phyloP scores from a whole-genome alignment of 2,113 vertebrate genomes.

The Reinhardtius hippoglossoides region DNA sequence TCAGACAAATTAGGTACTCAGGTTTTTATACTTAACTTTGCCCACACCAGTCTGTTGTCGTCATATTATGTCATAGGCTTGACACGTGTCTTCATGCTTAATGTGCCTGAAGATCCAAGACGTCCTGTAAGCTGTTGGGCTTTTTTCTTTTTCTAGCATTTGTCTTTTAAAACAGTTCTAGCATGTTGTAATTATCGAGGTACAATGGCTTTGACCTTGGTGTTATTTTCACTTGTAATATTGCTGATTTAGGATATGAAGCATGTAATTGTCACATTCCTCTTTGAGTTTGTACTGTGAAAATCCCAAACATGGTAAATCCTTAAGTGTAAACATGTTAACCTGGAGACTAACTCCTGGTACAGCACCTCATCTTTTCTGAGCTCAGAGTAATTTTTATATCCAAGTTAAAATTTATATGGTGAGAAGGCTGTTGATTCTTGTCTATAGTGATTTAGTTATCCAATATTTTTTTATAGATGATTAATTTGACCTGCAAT shows the following conservation, averaged over 20 bases:
- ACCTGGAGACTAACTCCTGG: constrained; percentile 18
- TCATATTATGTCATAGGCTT: constrained; percentile 1
- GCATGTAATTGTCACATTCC: neutral
- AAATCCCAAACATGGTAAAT: neutral
- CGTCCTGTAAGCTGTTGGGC: neutral
- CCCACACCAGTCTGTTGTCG: neutral
- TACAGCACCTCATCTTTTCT: neutral
- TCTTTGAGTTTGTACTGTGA: neutral
- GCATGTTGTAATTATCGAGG: neutral
- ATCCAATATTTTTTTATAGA: neutral
- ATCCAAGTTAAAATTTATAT: neutral
- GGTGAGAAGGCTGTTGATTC: neutral
- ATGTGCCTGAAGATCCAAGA: neutral
- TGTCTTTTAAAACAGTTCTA: neutral
- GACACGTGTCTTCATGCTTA: neutral
- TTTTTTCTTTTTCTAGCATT: constrained; percentile 3
- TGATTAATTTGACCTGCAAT: neutral
- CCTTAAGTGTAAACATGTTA: constrained; percentile 16
- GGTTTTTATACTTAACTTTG: neutral
- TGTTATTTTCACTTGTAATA: constrained; percentile 5
- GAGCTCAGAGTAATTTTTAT: neutral
- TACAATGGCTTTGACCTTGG: neutral
- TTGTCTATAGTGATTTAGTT: neutral
- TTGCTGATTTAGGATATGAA: neutral
- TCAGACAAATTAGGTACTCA: neutral